phyloP scores from a whole-genome alignment of 2,888 invertebrate genomes.

The Rotaria sp. region DNA sequence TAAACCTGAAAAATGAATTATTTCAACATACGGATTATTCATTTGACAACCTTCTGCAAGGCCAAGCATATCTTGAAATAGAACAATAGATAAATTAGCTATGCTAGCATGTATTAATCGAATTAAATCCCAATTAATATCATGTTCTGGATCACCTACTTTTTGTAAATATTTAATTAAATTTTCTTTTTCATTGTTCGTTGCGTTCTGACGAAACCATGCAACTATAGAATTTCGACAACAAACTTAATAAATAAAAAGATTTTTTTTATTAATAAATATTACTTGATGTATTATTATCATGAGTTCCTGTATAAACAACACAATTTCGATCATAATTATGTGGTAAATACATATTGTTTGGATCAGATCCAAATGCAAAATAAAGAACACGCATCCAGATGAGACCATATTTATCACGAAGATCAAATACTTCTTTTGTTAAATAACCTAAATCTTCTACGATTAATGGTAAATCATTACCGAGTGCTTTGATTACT shows the following conservation, averaged over 20 bases:
- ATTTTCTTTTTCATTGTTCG: not conserved
- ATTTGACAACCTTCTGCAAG: not conserved
- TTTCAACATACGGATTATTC: not conserved
- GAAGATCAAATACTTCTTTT: not conserved
- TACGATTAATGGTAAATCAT: not conserved
- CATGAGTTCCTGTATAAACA: not conserved
- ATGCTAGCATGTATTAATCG: not conserved
- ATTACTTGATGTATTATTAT: not conserved
- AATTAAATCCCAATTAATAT: constrained; percentile 13
- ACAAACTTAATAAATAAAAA: not conserved
- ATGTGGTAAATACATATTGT: constrained; percentile 7
- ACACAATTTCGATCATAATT: not conserved
- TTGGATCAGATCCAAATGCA: not conserved
- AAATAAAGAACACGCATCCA: not conserved
- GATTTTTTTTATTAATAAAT: no score
- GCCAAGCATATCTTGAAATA: not conserved
- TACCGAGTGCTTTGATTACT: not conserved
- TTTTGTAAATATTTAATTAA: not conserved
- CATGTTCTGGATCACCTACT: not conserved
- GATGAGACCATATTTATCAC: not conserved
- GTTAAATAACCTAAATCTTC: constrained; percentile 16
- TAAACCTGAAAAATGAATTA: not conserved
- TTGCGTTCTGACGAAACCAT: not conserved
- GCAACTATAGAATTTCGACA: not conserved
- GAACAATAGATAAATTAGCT: not conserved